Conservation (phyloP, 2,113 vertebrate species). For the Strix uralensis region DNA sequence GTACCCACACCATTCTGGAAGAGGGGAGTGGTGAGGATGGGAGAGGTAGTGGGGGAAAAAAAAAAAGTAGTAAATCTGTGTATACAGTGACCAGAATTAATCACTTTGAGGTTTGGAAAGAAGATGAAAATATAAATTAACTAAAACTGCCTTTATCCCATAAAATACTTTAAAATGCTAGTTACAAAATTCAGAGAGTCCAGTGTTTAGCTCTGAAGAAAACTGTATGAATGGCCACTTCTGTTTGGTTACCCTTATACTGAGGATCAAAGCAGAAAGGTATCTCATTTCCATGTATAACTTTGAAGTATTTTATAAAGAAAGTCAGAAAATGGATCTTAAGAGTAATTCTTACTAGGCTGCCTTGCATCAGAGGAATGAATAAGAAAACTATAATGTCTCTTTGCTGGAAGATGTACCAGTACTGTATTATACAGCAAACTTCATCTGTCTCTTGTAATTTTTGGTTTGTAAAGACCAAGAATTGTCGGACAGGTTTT, state of each 20-base stretch:
- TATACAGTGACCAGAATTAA: background rate
- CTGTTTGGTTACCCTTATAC: background rate
- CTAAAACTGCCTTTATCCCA: background rate
- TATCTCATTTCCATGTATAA: conserved; percentile 18
- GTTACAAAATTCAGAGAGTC: background rate
- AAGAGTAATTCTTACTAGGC: background rate
- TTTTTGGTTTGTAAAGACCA: conserved; percentile 12
- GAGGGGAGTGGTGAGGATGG: background rate
- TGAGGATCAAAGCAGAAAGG: conserved; percentile 25
- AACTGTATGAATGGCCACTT: background rate
- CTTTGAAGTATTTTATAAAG: conserved; percentile 31
- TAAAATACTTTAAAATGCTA: background rate
- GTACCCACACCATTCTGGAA: background rate
- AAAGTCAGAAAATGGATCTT: background rate
- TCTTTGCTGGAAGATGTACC: background rate
- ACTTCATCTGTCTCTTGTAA: conserved; percentile 23
- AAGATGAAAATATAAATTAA: conserved; percentile 22
- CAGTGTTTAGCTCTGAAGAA: conserved; percentile 1
- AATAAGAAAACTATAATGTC: background rate
- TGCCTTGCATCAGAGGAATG: background rate
- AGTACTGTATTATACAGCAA: background rate
- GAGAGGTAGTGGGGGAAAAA: background rate
- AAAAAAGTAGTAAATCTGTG: background rate
- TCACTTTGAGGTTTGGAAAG: background rate
- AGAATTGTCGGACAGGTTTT: conserved; percentile 21